Percentiles rank a stretch among this genome's conserved stretches.
phyloP scores from a whole-genome alignment of 2,888 invertebrate genomes.

The Tenthredo distinguenda region DNA sequence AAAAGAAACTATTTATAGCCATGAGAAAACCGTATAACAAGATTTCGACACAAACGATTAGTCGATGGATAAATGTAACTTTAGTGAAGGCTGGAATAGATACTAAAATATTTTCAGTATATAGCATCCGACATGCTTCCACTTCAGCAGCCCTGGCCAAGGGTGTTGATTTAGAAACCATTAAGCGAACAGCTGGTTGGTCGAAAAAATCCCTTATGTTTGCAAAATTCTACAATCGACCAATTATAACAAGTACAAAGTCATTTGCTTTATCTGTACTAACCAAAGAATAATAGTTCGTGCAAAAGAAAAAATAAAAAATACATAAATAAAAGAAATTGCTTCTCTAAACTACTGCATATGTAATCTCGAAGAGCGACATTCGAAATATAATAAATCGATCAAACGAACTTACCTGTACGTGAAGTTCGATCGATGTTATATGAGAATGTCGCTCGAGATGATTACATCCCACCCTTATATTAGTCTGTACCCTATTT shows the following conservation, averaged over 20 bases:
- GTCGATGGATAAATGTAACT: neutral
- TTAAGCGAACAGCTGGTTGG: constrained; percentile 15
- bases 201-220: constrained; percentile 1
- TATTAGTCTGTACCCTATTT: too few relatives aligned
- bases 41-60: neutral
- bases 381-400: too few relatives aligned
- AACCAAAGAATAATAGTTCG: neutral
- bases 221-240: neutral
- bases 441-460: too few relatives aligned
- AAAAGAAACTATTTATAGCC: neutral
- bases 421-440: too few relatives aligned
- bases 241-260: neutral
- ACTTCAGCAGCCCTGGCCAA: neutral
- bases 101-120: neutral
- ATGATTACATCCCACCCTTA: too few relatives aligned
- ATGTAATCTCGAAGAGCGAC: too few relatives aligned
- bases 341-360: too few relatives aligned
- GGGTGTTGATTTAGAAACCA: neutral
- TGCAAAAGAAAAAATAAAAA: too few relatives aligned
- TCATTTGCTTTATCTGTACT: neutral
- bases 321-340: too few relatives aligned
- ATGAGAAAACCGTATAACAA: neutral
- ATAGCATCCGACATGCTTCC: neutral
- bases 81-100: neutral
- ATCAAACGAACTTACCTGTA: too few relatives aligned